Conservation (phyloP, 2,888 invertebrate genomes). For the Dynastes tityus region DNA sequence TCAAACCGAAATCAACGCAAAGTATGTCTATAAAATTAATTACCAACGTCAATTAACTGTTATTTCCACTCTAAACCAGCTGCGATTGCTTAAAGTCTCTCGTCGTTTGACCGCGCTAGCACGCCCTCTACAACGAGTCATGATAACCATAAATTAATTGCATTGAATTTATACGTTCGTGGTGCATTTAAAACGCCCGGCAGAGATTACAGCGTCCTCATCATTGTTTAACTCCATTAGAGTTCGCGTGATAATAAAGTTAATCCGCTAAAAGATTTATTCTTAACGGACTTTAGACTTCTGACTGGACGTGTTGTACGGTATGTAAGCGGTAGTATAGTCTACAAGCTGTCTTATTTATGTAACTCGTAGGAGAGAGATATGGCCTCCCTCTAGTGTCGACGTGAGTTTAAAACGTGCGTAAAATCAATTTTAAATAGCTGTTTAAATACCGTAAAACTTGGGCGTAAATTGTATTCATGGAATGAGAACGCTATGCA, state of each 20-base stretch:
- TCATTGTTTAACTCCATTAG: constrained; percentile 10
- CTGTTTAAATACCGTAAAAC: too few relatives aligned
- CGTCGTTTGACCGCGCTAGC: too few relatives aligned
- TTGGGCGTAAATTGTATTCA: too few relatives aligned
- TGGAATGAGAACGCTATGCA: too few relatives aligned
- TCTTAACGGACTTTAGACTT: constrained; percentile 15
- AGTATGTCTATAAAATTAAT: not conserved
- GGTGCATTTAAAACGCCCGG: not conserved
- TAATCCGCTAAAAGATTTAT: constrained; percentile 19
- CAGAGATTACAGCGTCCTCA: constrained; percentile 10
- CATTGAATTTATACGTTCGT: constrained; percentile 11
- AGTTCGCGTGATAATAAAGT: constrained; percentile 5
- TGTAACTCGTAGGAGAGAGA: too few relatives aligned
- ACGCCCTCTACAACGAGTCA: too few relatives aligned
- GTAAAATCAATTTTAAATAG: too few relatives aligned
- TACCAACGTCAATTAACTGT: constrained; percentile 16
- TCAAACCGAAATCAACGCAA: not conserved
- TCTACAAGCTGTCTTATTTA: too few relatives aligned
- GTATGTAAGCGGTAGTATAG: not conserved
- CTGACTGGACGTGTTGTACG: not conserved
- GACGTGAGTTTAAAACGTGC: too few relatives aligned
- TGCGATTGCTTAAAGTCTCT: too few relatives aligned
- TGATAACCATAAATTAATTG: constrained; percentile 1
- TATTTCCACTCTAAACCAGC: constrained; percentile 2
- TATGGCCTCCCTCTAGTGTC: too few relatives aligned